Base-by-base conservation (phyloP, 1,140 invertebrate genomes). In the Cotesia typhae region DNA sequence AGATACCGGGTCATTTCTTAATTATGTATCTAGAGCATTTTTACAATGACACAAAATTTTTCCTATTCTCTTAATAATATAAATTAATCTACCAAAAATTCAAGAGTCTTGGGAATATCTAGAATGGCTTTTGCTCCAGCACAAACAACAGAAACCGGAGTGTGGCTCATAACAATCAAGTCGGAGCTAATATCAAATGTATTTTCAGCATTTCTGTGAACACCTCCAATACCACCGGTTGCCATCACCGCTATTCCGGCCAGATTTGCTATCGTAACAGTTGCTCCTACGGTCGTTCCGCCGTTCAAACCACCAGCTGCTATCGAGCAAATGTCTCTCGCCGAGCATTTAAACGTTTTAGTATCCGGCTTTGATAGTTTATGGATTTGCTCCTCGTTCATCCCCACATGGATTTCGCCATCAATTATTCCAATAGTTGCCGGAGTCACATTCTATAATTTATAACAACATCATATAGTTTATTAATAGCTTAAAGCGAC, bases 41-140 rank as follows among this genome's bases (percentile, higher is more conserved):
- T 17, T 17, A 17, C 17, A 17, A 17, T 17, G 17, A 17, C 17
- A 17, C 17, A 17, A 17, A 17, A 17, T 17, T 17, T 17, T 17
- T 17, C 17, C 1, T 17, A 17, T 17, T 17, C 17, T 17, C 17
- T 17, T 17, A 17, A 17, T 17, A 17, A 17, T 17, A 17, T 17
- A 17, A 17, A 17, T 17, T 0, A 17, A 68, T 63, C 51, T 88
- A 94, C 95, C 88, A 99, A 87, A 82, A 93, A 98, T 84, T 99
- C 98, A 37, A 99, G 87, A 1, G 98, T 99, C 79, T 93, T 92
- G 1, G 90, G 92, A 79, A 99, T 97, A 83, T 99, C 98, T 37
- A 99, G 88, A 78, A 99, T 99, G 47, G 97, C 98, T 88, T 99
- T 99, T 51, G 98, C 91, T 12, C 98, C 98, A 79, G 96, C 95